These are phyloP conservation scores for Iselma pallidipennis DNA, from an alignment of 2,888 invertebrate genomes.

Conservation along the genomic window DNA sequence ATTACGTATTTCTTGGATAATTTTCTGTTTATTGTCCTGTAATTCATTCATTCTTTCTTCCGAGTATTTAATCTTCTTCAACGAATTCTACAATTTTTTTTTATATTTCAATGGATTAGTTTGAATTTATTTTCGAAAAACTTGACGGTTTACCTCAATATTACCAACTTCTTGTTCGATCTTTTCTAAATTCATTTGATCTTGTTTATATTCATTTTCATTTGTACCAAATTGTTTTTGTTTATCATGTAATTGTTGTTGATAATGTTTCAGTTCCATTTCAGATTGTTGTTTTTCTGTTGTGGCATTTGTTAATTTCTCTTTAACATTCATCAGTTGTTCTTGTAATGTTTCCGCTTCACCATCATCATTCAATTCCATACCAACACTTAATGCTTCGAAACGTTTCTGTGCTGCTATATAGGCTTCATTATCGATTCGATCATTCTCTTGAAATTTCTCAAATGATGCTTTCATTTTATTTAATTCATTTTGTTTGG, in stretches of 20 bases:
- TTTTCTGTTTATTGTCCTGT: slow-evolving; percentile 56
- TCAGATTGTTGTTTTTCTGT: slow-evolving; percentile 78
- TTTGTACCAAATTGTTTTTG: slow-evolving; percentile 69
- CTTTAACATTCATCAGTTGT: slow-evolving; percentile 82
- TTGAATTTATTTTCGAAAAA: no score
- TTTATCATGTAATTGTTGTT: slow-evolving; percentile 66
- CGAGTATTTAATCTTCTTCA: slow-evolving; percentile 62
- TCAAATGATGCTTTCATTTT: slow-evolving; percentile 69
- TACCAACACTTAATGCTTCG: slow-evolving; percentile 83
- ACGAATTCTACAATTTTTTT: slow-evolving; percentile 5
- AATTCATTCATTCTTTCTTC: slow-evolving; percentile 64
- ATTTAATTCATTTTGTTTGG: slow-evolving; percentile 64
- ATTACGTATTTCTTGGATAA: slow-evolving; percentile 62
- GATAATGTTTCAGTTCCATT: slow-evolving; percentile 72
- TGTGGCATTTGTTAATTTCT: slow-evolving; percentile 73
- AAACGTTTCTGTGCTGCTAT: slow-evolving; percentile 75
- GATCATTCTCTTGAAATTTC: slow-evolving; percentile 68
- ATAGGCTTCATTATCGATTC: slow-evolving; percentile 68
- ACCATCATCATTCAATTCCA: slow-evolving; percentile 77
- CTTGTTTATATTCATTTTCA: slow-evolving; percentile 68
- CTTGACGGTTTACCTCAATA: slow-evolving; percentile 63
- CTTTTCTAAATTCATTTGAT: slow-evolving; percentile 63
- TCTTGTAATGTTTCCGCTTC: slow-evolving; percentile 84
- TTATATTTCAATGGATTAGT: no score
- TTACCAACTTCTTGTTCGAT: slow-evolving; percentile 62